A percentile compares a stretch with the other conserved stretches of the same genome.
phyloP scores from a whole-genome alignment of 2,797 vertebrate genomes.

The Hippopotamyrus pictus region DNA sequence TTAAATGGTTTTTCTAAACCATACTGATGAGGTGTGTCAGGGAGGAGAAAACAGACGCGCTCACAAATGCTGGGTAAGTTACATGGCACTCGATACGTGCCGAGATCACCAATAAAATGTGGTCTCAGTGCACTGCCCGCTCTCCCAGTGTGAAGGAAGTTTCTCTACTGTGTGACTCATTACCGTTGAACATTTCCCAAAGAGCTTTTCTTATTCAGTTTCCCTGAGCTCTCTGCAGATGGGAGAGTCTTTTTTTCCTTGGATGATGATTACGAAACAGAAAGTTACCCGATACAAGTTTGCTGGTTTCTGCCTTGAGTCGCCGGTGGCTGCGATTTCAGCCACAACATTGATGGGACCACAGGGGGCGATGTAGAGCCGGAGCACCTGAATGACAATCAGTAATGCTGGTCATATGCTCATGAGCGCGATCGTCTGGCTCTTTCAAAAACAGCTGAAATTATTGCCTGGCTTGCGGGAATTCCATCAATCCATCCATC shows the following conservation, averaged over 20 bases:
- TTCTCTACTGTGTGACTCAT: not conserved
- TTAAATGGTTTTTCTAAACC: conserved; percentile 24
- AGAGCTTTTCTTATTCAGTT: not conserved
- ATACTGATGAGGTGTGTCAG: not conserved
- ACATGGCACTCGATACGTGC: conserved; percentile 31
- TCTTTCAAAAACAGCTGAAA: not conserved
- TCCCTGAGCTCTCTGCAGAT: not conserved
- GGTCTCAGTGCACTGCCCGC: conserved; percentile 27
- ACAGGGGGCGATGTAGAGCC: not conserved
- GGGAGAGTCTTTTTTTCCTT: not conserved
- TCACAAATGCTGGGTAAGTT: not conserved
- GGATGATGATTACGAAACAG: not conserved
- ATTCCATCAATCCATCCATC: not conserved
- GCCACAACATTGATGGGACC: not conserved
- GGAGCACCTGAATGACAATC: not conserved
- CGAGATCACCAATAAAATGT: conserved; percentile 30
- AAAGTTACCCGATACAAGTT: not conserved
- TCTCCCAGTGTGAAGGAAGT: conserved; percentile 27
- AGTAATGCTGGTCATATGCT: not conserved
- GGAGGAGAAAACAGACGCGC: not conserved
- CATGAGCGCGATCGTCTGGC: not conserved
- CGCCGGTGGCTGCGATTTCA: not conserved
- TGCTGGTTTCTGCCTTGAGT: not conserved
- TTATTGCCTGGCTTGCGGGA: not conserved
- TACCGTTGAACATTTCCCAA: not conserved